These are phyloP conservation scores for Carollia perspicillata DNA, from an alignment of 2,113 vertebrate genomes.

Conservation along the genomic window DNA sequence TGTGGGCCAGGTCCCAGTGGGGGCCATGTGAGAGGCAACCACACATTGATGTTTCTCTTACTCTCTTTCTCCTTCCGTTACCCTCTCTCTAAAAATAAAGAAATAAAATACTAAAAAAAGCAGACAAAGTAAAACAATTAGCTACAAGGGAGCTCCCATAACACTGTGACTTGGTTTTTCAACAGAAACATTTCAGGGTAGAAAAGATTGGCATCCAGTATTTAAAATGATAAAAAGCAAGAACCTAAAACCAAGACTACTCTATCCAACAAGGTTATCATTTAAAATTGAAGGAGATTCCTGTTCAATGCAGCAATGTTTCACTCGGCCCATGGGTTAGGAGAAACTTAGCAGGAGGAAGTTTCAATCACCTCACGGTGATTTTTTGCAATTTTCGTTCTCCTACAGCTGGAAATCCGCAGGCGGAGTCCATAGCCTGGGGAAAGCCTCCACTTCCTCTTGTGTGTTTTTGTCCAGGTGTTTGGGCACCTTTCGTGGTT, in stretches of 20 bases:
- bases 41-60: too few species aligned
- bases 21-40: too few species aligned
- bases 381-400: not conserved
- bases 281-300: not conserved
- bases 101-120: too few species aligned
- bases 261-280: not conserved
- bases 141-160: not conserved
- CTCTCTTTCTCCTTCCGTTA: too few species aligned
- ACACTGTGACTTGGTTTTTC: too few species aligned
- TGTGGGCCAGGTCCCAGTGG: too few species aligned
- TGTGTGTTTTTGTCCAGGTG: slow-evolving; percentile 92
- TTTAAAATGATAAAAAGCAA: not conserved
- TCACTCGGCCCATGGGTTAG: not conserved
- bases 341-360: not conserved
- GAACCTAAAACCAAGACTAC: not conserved
- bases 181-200: too few species aligned
- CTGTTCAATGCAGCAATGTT: not conserved
- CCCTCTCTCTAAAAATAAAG: too few species aligned
- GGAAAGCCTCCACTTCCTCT: slow-evolving; percentile 92
- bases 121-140: not conserved
- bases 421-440: slow-evolving; percentile 90
- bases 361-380: not conserved
- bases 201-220: not conserved
- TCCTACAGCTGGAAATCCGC: slow-evolving; percentile 77
- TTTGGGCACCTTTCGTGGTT: slow-evolving; percentile 89